phyloP scores from a whole-genome alignment of 1,140 invertebrate genomes.

The Battus philenor region DNA sequence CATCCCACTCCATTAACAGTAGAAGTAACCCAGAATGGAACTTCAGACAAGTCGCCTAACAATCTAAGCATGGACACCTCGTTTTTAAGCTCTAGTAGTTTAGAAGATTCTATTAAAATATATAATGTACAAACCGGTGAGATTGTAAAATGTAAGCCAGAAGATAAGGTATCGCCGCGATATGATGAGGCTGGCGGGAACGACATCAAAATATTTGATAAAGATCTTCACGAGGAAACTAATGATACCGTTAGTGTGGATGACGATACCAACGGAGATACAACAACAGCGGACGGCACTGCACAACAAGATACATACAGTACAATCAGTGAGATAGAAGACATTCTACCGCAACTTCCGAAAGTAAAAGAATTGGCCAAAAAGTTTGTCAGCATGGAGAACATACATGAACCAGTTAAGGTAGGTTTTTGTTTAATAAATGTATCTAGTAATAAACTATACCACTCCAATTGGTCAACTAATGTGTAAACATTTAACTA shows the following conservation, averaged over 20 bases:
- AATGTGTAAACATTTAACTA: too few relatives aligned
- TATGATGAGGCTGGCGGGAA: slow-evolving; percentile 42
- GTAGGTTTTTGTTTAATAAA: slow-evolving; percentile 45
- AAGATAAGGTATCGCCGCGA: slow-evolving; percentile 64
- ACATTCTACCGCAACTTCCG: slow-evolving; percentile 53
- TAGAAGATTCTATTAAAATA: slow-evolving; percentile 72
- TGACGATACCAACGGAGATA: slow-evolving; percentile 29
- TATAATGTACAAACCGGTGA: slow-evolving; percentile 72
- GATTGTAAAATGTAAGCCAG: slow-evolving; percentile 66
- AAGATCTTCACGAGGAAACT: slow-evolving; percentile 37
- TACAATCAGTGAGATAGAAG: slow-evolving; percentile 46
- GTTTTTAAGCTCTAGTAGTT: slow-evolving; percentile 61
- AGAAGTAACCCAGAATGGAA: slow-evolving; percentile 25
- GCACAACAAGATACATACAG: slow-evolving; percentile 30
- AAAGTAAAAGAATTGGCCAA: slow-evolving; percentile 72
- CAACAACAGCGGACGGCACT: slow-evolving; percentile 25
- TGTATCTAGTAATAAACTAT: too few relatives aligned
- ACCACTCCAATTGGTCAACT: too few relatives aligned
- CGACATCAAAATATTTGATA: slow-evolving; percentile 57
- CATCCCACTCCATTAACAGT: slow-evolving; percentile 25
- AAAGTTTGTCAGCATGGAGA: slow-evolving; percentile 67
- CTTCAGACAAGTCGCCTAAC: slow-evolving; percentile 42
- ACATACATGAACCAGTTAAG: slow-evolving; percentile 53
- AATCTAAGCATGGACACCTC: slow-evolving; percentile 44
- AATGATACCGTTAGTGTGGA: slow-evolving; percentile 37